Conservation (phyloP, 2,888 invertebrate genomes). For the Orthosia gothica region DNA sequence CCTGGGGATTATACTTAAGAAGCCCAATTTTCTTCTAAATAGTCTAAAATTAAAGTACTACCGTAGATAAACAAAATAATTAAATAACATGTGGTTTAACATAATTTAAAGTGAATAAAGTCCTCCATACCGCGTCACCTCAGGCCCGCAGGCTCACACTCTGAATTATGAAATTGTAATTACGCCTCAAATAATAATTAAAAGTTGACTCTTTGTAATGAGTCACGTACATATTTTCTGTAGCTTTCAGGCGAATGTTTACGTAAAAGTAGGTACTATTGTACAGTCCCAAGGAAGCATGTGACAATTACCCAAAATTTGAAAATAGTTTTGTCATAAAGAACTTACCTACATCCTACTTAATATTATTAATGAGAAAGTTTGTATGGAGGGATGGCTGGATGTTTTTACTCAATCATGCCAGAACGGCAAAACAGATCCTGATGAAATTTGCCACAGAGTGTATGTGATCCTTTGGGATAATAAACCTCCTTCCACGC, state of each 20-base stretch:
- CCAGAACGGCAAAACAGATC: too few relatives aligned
- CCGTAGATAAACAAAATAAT: background rate
- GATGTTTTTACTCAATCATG: too few relatives aligned
- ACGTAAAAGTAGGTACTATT: background rate
- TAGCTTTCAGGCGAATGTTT: conserved; percentile 11
- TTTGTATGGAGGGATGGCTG: too few relatives aligned
- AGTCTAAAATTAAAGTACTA: background rate
- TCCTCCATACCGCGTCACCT: background rate
- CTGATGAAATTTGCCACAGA: too few relatives aligned
- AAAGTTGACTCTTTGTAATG: conserved; percentile 28
- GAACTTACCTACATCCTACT: too few relatives aligned
- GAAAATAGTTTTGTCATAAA: too few relatives aligned
- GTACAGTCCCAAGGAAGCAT: background rate
- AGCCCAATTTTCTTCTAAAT: background rate
- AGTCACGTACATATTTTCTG: conserved; percentile 41
- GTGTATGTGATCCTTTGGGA: too few relatives aligned
- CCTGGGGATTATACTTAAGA: background rate
- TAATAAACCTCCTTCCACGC: too few relatives aligned
- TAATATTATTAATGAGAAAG: too few relatives aligned
- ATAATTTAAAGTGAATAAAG: conserved; percentile 6
- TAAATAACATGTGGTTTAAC: conserved; percentile 1
- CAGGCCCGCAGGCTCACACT: conserved; percentile 18
- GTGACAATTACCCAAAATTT: too few relatives aligned
- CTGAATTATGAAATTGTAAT: conserved; percentile 22
- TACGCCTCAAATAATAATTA: too few relatives aligned